Conservation (phyloP, 2,797 vertebrate species). For the Sandelia bainsii region DNA sequence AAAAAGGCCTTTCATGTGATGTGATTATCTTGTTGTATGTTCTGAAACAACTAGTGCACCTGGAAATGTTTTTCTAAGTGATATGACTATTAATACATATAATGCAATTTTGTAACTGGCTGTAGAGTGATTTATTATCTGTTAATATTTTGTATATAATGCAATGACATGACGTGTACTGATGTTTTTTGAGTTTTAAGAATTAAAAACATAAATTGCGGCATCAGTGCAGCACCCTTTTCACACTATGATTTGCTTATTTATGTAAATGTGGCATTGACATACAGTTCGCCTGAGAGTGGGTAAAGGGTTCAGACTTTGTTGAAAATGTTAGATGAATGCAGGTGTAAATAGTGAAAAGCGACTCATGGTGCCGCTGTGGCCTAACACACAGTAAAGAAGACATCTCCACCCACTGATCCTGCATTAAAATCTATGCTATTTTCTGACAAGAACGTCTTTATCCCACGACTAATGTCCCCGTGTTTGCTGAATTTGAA, state of each 20-base stretch:
- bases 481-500: neutral
- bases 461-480: neutral
- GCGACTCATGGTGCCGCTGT: constrained; percentile 69
- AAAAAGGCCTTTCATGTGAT: neutral
- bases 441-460: neutral
- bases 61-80: neutral
- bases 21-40: constrained; percentile 3
- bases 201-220: too few species aligned
- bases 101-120: neutral
- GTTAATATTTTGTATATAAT: neutral
- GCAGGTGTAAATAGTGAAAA: constrained; percentile 7
- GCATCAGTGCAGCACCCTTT: too few species aligned
- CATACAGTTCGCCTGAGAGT: neutral
- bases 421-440: neutral
- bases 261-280: neutral
- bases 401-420: constrained; percentile 60
- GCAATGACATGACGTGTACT: too few species aligned
- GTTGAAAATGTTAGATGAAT: neutral
- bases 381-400: constrained; percentile 2
- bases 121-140: neutral
- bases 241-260: too few species aligned
- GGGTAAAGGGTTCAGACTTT: neutral
- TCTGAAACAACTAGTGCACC: constrained; percentile 18
- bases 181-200: too few species aligned
- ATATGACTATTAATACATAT: neutral